phyloP scores from a whole-genome alignment of 2,888 invertebrate genomes.

The Lycia hirtaria region DNA sequence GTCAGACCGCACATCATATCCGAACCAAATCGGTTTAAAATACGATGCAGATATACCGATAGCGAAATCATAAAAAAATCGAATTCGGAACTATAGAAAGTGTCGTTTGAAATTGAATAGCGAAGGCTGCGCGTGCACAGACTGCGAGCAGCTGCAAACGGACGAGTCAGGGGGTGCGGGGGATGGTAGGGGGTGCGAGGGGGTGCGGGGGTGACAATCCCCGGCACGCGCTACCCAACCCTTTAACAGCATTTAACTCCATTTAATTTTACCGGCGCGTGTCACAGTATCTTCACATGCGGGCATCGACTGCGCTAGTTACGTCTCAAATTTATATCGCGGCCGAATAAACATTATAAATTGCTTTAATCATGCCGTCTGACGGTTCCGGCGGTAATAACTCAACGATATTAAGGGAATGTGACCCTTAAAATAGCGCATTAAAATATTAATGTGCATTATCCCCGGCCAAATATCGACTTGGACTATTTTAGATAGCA shows the following conservation, averaged over 20 bases:
- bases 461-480: neutral
- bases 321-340: slow-evolving; percentile 52
- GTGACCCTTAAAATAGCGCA: neutral
- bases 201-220: slow-evolving; percentile 38
- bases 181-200: slow-evolving; percentile 18
- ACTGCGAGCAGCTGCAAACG: slow-evolving; percentile 44
- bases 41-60: slow-evolving; percentile 48
- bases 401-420: slow-evolving; percentile 19
- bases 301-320: slow-evolving; percentile 41
- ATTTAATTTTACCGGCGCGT: slow-evolving; percentile 53
- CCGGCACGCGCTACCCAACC: slow-evolving; percentile 61
- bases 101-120: slow-evolving; percentile 39
- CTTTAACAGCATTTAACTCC: slow-evolving; percentile 67
- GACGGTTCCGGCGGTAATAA: slow-evolving; percentile 39
- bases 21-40: slow-evolving; percentile 33
- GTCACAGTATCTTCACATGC: slow-evolving; percentile 43
- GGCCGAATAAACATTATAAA: slow-evolving; percentile 69
- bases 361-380: slow-evolving; percentile 68
- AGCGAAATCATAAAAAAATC: slow-evolving; percentile 53
- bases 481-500: too few species aligned
- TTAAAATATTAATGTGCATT: neutral
- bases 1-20: slow-evolving; percentile 19
- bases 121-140: slow-evolving; percentile 49
- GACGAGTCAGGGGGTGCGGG: too few species aligned
- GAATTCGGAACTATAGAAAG: slow-evolving; percentile 56